phyloP scores from a whole-genome alignment of 2,797 vertebrate genomes.

The Neoniphon sammara region DNA sequence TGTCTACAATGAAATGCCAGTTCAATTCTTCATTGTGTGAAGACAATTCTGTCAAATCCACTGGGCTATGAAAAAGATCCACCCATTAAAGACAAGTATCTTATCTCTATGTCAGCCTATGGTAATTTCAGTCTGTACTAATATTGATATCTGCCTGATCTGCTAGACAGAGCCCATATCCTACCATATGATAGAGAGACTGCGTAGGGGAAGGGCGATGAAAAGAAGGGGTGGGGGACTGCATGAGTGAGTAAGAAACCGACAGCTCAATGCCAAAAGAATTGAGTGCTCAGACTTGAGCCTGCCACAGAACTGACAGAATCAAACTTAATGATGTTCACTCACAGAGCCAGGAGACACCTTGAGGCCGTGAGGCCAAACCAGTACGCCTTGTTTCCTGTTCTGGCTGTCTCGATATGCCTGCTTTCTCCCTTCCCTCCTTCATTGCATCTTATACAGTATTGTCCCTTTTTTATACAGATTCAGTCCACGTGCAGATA shows the following conservation, averaged over 20 bases:
- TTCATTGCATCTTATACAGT: background rate
- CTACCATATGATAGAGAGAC: constrained; percentile 46
- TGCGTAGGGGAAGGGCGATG: constrained; percentile 9
- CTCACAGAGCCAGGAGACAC: constrained; percentile 71
- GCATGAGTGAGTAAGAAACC: constrained; percentile 66
- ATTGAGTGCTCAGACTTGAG: constrained; percentile 71
- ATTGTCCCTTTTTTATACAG: background rate
- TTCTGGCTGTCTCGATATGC: constrained; percentile 26
- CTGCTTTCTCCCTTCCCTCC: background rate
- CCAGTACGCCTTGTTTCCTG: constrained; percentile 47
- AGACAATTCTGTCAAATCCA: constrained; percentile 5
- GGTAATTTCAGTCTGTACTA: constrained; percentile 29
- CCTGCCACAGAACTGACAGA: constrained; percentile 78
- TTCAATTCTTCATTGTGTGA: background rate
- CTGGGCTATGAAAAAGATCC: background rate
- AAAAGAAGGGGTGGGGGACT: constrained; percentile 34
- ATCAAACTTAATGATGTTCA: constrained; percentile 80
- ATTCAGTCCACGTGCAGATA: background rate
- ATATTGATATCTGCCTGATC: constrained; percentile 31
- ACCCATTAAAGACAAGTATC: constrained; percentile 7
- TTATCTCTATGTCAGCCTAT: constrained; percentile 5
- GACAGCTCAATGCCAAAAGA: constrained; percentile 77
- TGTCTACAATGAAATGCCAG: too few relatives aligned
- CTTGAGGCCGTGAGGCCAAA: constrained; percentile 66
- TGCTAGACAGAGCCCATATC: background rate